These are phyloP conservation scores for Diadophis punctatus DNA, from an alignment of 2,113 vertebrate genomes.

Conservation along the genomic window DNA sequence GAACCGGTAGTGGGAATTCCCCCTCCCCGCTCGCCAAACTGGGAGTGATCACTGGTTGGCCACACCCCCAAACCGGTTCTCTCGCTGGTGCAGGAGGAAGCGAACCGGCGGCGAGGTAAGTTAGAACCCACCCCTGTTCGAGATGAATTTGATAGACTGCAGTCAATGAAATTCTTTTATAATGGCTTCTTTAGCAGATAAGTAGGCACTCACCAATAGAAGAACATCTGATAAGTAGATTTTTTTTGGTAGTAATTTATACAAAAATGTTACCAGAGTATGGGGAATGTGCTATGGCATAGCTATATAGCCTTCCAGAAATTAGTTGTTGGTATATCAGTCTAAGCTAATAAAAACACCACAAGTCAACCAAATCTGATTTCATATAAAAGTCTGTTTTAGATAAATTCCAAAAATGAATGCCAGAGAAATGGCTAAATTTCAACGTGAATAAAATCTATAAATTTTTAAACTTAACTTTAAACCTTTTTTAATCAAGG, in stretches of 20 bases:
- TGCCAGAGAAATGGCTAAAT: not conserved
- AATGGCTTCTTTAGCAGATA: not conserved
- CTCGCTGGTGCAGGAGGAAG: too few relatives aligned
- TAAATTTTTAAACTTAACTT: not conserved
- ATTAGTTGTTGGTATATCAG: not conserved
- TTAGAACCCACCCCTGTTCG: too few relatives aligned
- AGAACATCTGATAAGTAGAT: not conserved
- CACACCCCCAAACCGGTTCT: too few relatives aligned
- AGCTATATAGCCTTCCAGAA: not conserved
- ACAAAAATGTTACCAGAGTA: not conserved
- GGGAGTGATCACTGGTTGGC: too few relatives aligned
- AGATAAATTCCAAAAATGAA: not conserved
- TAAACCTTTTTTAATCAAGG: not conserved
- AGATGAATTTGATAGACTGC: not conserved
- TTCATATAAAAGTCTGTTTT: not conserved
- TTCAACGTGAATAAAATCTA: not conserved
- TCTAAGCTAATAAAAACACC: not conserved
- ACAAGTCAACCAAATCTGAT: not conserved
- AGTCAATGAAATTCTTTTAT: not conserved
- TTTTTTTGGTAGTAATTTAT: not conserved
- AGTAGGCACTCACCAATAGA: not conserved
- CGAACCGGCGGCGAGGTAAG: too few relatives aligned
- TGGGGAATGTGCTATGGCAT: not conserved
- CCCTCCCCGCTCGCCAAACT: too few relatives aligned
- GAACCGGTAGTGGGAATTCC: too few relatives aligned